Conservation (phyloP, 2,888 invertebrate species). For the Hydroisotoma schaefferi region DNA sequence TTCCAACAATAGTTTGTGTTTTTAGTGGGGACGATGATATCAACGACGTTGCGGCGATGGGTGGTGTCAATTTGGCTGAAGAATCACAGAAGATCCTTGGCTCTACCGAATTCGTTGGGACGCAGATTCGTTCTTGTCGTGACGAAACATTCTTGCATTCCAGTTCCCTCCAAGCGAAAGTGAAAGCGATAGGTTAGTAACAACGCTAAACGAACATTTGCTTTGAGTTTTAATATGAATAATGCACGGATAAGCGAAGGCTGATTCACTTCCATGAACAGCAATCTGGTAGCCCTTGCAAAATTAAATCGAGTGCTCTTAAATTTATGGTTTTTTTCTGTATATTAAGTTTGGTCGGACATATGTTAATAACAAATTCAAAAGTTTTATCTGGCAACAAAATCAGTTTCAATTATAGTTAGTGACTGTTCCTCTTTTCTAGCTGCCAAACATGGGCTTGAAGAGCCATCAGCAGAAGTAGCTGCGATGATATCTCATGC, state of each 20-base stretch:
- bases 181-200: constrained; percentile 43
- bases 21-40: constrained; percentile 87
- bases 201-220: neutral
- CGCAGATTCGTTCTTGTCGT: constrained; percentile 85
- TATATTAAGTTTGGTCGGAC: no score
- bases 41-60: constrained; percentile 98
- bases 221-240: constrained; percentile 1
- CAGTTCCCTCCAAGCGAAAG: constrained; percentile 55
- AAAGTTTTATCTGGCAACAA: neutral
- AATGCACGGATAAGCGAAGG: constrained; percentile 29
- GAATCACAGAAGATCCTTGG: constrained; percentile 92
- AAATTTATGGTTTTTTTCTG: neutral
- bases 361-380: constrained; percentile 2
- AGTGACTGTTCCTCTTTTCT: constrained; percentile 32
- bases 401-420: neutral
- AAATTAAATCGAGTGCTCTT: no score
- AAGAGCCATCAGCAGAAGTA: constrained; percentile 83
- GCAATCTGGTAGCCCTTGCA: constrained; percentile 33
- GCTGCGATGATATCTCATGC: constrained; percentile 88
- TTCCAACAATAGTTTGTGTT: no score
- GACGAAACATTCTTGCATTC: constrained; percentile 84
- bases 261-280: constrained; percentile 21
- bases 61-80: constrained; percentile 94
- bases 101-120: constrained; percentile 82
- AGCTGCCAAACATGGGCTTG: constrained; percentile 68